These are phyloP conservation scores for Alloplasta piceator DNA, from an alignment of 2,888 invertebrate species.

Conservation along the genomic window DNA sequence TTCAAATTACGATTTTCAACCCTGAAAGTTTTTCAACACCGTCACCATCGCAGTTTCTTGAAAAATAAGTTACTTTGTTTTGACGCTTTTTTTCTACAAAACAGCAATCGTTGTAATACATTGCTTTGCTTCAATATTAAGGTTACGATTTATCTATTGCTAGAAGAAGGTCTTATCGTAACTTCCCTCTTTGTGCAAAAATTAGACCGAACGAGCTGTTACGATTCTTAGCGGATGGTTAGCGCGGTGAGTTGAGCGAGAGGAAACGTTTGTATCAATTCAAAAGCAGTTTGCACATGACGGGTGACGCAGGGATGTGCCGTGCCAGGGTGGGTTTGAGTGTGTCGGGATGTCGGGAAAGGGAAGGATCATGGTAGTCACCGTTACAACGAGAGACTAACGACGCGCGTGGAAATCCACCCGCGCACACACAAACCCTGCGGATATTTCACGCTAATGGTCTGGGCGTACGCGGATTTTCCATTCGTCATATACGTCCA, in stretches of 20 bases:
- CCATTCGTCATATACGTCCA: constrained; percentile 50
- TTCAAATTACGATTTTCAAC: no score
- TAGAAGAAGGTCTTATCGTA: no score
- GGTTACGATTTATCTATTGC: no score
- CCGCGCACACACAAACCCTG: constrained; percentile 2
- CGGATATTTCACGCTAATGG: constrained; percentile 56
- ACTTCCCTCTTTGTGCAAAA: no score
- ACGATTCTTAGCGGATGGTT: not conserved
- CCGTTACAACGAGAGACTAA: constrained; percentile 43
- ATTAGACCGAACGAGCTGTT: no score
- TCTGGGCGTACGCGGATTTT: constrained; percentile 47
- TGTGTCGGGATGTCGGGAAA: constrained; percentile 5
- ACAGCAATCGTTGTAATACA: no score
- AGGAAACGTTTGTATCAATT: constrained; percentile 66
- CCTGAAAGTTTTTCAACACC: no score
- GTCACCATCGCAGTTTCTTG: no score
- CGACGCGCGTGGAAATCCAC: constrained; percentile 44
- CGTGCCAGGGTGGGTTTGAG: constrained; percentile 9
- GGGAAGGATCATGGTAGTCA: constrained; percentile 35
- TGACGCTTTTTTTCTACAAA: no score
- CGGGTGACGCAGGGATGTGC: constrained; percentile 40
- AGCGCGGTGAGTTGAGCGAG: not conserved
- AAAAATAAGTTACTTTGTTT: no score
- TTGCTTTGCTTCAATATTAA: no score
- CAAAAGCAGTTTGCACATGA: constrained; percentile 65